Percentiles rank a stretch among this genome's conserved stretches.
These are phyloP conservation scores for Rhadina sibilatrix DNA, from an alignment of 2,113 vertebrate species.

Conservation along the genomic window DNA sequence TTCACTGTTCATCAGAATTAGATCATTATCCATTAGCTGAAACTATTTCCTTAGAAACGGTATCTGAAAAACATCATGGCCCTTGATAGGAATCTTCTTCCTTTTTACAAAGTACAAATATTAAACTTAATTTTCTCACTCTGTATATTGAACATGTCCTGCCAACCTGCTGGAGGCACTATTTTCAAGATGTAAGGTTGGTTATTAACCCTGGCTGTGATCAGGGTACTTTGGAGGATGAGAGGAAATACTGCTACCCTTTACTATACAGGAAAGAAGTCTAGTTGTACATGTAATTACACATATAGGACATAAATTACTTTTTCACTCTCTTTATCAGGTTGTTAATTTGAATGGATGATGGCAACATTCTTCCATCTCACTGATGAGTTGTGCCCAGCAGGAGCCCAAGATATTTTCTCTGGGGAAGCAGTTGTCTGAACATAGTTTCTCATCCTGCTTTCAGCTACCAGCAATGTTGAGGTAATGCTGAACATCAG, in stretches of 20 bases:
- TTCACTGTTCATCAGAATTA: neutral
- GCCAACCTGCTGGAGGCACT: neutral
- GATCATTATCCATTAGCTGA: neutral
- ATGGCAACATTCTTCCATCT: neutral
- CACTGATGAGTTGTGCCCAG: neutral
- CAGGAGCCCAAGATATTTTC: neutral
- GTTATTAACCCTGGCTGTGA: neutral
- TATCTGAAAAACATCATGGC: neutral
- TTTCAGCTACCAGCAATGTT: neutral
- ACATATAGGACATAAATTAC: too few species aligned
- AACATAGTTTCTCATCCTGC: neutral
- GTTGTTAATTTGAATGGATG: neutral
- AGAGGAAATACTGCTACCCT: neutral
- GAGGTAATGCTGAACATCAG: neutral
- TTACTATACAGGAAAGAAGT: neutral
- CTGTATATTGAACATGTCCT: fast-evolving
- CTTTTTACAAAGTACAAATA: neutral
- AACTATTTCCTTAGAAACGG: neutral
- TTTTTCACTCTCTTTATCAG: neutral
- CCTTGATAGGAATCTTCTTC: neutral
- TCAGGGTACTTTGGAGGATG: neutral
- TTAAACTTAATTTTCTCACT: neutral
- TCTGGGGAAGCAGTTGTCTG: neutral
- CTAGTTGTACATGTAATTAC: neutral
- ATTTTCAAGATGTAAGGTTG: neutral